Percentiles rank a stretch among this genome's conserved stretches.
phyloP scores from a whole-genome alignment of 92 coral and sea anemone species.

The Epizoanthus rinbou region DNA sequence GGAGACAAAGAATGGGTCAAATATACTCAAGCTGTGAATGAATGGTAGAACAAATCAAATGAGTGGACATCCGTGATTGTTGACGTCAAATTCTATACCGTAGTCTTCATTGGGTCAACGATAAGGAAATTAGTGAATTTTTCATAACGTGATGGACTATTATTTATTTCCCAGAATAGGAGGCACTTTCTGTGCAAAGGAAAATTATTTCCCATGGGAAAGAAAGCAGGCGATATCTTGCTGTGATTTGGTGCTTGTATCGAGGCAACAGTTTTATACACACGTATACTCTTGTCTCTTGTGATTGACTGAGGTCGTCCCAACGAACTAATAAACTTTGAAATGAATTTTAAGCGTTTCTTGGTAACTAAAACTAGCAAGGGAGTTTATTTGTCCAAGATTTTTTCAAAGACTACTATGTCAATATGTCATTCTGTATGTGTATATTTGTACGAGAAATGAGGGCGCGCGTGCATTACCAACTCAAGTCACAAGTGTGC shows the following conservation, averaged over 20 bases:
- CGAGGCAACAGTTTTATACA: slow-evolving; percentile 1
- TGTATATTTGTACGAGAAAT: not conserved
- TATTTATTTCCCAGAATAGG: not conserved
- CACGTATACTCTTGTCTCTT: too few species aligned
- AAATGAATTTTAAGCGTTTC: not conserved
- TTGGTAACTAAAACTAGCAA: not conserved
- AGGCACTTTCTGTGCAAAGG: too few species aligned
- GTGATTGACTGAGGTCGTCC: not conserved
- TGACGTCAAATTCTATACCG: not conserved
- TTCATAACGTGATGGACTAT: not conserved
- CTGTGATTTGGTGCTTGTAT: not conserved
- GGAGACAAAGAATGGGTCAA: too few species aligned
- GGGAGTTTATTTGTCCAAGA: not conserved
- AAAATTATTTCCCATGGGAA: too few species aligned
- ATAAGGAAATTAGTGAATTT: not conserved
- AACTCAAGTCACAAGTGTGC: not conserved
- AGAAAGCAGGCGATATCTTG: not conserved
- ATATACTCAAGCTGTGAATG: not conserved
- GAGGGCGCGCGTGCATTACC: not conserved
- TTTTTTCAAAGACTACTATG: not conserved
- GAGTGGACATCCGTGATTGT: not conserved
- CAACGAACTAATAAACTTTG: not conserved
- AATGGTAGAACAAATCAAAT: not conserved
- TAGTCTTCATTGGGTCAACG: not conserved
- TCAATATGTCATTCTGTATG: not conserved